phyloP scores from a whole-genome alignment of 2,888 invertebrate genomes.

The Diaprepes abbreviatus region DNA sequence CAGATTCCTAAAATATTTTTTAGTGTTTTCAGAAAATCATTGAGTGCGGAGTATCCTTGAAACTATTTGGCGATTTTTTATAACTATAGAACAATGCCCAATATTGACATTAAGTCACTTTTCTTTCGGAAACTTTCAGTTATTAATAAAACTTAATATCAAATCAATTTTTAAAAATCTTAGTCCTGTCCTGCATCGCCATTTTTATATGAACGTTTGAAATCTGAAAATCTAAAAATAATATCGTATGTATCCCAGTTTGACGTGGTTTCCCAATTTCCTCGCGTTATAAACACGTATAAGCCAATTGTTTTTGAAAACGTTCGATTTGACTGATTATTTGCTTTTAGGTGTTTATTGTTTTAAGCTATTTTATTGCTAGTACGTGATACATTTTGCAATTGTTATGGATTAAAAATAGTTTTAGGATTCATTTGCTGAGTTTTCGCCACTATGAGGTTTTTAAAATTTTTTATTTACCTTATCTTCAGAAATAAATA shows the following conservation, averaged over 20 bases:
- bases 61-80: too few species aligned
- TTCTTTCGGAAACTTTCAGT: too few species aligned
- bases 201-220: conserved; percentile 11
- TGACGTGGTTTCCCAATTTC: conserved; percentile 7
- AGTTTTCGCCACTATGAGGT: too few species aligned
- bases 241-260: neutral
- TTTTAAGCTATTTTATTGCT: neutral
- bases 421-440: neutral
- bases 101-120: too few species aligned
- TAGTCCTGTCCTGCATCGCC: neutral
- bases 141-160: too few species aligned
- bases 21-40: too few species aligned
- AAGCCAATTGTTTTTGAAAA: conserved; percentile 16
- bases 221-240: conserved; percentile 18
- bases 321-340: neutral
- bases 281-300: neutral
- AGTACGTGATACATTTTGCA: neutral
- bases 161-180: too few species aligned
- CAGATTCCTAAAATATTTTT: too few species aligned
- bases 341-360: conserved; percentile 12
- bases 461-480: too few species aligned
- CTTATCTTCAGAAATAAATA: too few species aligned
- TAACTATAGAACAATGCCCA: too few species aligned
- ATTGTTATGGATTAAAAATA: conserved; percentile 1
- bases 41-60: too few species aligned